Evolutionary conservation across 1,140 invertebrate species (phyloP).

Genomic region (Ceratina calcarata): DNA sequence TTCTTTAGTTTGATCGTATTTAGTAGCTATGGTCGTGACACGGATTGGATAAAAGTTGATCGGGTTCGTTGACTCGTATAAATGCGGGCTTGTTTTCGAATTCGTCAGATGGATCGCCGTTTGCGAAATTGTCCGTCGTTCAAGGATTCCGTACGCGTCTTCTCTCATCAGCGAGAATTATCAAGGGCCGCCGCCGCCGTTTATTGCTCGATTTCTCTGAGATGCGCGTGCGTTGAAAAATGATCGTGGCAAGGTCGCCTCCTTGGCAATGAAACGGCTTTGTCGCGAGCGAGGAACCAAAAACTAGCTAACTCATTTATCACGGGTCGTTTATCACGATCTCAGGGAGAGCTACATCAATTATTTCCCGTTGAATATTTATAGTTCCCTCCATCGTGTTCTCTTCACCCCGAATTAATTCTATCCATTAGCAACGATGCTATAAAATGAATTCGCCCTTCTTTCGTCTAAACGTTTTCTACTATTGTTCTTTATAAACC

Average conservation of each 20-base stretch:
- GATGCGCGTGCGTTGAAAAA: slow-evolving; percentile 20
- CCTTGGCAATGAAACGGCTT: slow-evolving; percentile 37
- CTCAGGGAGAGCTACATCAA: background rate
- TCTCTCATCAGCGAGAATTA: background rate
- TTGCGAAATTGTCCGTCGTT: too few species aligned
- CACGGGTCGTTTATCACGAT: slow-evolving; percentile 29
- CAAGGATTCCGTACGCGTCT: too few species aligned
- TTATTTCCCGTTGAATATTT: slow-evolving; percentile 15
- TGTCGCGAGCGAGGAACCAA: background rate
- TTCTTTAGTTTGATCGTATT: too few species aligned
- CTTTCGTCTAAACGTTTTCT: too few species aligned
- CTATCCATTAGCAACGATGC: background rate
- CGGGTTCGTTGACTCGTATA: too few species aligned
- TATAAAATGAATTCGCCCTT: too few species aligned
- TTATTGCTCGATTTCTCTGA: background rate
- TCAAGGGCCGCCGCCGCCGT: background rate
- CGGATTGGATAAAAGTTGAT: too few species aligned
- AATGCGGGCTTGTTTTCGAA: too few species aligned
- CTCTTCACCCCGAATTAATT: slow-evolving; percentile 4
- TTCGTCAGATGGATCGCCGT: too few species aligned
- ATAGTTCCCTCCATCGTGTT: background rate
- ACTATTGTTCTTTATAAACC: too few species aligned
- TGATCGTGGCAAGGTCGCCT: slow-evolving; percentile 16
- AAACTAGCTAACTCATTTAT: slow-evolving; percentile 11
- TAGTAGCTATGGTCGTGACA: too few species aligned